These are phyloP conservation scores for Molossus molossus DNA, from an alignment of 2,797 vertebrate genomes.

Conservation along the genomic window DNA sequence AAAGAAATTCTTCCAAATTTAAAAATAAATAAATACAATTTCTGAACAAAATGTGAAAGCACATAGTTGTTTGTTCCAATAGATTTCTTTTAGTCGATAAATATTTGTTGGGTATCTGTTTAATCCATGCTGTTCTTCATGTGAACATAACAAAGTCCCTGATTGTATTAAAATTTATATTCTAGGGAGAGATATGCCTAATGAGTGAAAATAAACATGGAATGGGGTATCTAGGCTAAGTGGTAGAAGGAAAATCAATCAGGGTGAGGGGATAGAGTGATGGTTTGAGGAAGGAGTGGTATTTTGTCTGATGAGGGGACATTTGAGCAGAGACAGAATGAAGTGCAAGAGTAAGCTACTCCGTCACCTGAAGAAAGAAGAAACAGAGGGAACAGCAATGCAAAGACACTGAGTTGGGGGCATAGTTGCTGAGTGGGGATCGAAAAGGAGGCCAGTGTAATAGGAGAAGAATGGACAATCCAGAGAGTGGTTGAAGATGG, in stretches of 20 bases:
- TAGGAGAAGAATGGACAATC: not conserved
- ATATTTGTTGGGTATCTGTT: not conserved
- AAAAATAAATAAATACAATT: not conserved
- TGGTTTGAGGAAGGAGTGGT: not conserved
- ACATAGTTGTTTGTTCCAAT: not conserved
- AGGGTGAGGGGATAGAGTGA: not conserved
- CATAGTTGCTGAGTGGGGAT: not conserved
- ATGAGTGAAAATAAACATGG: not conserved
- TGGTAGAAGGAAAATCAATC: slow-evolving; percentile 9
- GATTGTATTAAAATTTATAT: not conserved
- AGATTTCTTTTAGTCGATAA: slow-evolving; percentile 5
- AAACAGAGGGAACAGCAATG: not conserved
- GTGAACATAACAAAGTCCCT: not conserved
- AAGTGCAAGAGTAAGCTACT: not conserved
- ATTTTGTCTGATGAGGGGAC: not conserved
- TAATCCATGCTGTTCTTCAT: not conserved
- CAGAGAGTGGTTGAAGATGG: not conserved
- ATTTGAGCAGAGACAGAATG: not conserved
- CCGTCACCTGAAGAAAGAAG: not conserved
- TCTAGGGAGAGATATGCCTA: not conserved
- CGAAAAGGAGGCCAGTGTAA: not conserved
- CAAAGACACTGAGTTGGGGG: not conserved
- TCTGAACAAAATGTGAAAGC: not conserved
- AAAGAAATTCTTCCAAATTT: not conserved
- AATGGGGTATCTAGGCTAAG: not conserved